Conservation (phyloP, 2,113 vertebrate genomes). For the Strigops habroptila region DNA sequence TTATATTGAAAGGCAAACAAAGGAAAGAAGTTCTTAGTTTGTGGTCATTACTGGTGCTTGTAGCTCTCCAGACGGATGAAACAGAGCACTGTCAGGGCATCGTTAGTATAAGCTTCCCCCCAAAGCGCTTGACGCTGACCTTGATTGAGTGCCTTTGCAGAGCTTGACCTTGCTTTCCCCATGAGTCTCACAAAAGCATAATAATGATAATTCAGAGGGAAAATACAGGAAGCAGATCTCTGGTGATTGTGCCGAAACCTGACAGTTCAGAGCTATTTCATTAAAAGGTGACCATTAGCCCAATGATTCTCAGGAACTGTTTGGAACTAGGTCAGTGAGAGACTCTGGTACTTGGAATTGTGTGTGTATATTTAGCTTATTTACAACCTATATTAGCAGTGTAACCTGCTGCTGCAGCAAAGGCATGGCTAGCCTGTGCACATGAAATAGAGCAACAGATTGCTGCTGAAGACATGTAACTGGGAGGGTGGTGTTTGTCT, state of each 20-base stretch:
- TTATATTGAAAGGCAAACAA: neutral
- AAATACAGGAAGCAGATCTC: neutral
- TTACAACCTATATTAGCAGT: neutral
- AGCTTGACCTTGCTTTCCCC: neutral
- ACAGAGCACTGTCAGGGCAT: neutral
- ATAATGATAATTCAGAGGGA: neutral
- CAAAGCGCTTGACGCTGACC: neutral
- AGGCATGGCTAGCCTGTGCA: neutral
- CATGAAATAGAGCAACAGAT: rapidly evolving
- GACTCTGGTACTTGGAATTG: neutral
- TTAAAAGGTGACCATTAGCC: neutral
- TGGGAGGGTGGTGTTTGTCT: neutral
- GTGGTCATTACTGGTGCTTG: neutral
- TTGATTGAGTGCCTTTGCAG: rapidly evolving
- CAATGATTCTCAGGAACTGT: neutral
- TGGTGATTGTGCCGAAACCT: neutral
- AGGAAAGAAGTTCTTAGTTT: neutral
- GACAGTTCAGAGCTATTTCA: neutral
- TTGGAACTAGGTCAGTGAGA: neutral
- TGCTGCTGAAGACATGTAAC: neutral
- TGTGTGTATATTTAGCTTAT: neutral
- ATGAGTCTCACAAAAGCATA: neutral
- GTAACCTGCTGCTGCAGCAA: neutral
- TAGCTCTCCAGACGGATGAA: neutral
- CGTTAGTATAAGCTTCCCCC: neutral